phyloP scores from a whole-genome alignment of 1,140 invertebrate species.

The Bombus vancouverensis region DNA sequence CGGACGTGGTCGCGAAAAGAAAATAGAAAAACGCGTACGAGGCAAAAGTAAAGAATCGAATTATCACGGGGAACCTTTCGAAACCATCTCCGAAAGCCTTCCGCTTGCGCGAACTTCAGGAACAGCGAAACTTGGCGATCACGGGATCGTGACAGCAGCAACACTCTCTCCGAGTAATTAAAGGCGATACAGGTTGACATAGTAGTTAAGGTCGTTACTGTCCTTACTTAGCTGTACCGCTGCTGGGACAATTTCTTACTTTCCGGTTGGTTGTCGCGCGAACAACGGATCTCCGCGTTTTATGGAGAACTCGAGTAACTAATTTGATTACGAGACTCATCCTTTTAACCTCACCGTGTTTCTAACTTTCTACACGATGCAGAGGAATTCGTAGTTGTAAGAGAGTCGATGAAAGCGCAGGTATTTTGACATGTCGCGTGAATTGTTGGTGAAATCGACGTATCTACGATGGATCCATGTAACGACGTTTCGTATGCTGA shows the following conservation, averaged over 20 bases:
- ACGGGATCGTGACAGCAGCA: not conserved
- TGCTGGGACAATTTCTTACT: slow-evolving; percentile 52
- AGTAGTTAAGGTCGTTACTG: slow-evolving; percentile 56
- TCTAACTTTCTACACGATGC: not conserved
- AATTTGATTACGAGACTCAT: slow-evolving; percentile 52
- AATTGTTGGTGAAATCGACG: too few relatives aligned
- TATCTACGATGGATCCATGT: too few relatives aligned
- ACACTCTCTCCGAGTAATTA: slow-evolving; percentile 11
- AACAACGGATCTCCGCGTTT: slow-evolving; percentile 9
- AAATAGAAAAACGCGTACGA: not conserved
- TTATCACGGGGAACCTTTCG: not conserved
- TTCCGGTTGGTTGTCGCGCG: slow-evolving; percentile 20
- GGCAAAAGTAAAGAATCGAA: not conserved
- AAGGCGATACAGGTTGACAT: slow-evolving; percentile 41
- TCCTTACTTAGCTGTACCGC: slow-evolving; percentile 41
- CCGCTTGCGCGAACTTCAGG: not conserved
- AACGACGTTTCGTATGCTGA: too few relatives aligned
- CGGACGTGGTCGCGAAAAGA: not conserved
- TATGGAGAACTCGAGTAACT: slow-evolving; percentile 49
- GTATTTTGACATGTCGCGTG: too few relatives aligned
- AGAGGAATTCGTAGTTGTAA: not conserved
- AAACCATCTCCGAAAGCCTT: not conserved
- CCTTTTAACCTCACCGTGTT: not conserved
- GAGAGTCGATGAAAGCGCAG: not conserved
- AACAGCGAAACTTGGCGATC: not conserved